Evolutionary conservation across 1,140 invertebrate genomes (phyloP), one percentile per base, ranked within the genome.

Genomic region (Temnothorax nylanderi): DNA sequence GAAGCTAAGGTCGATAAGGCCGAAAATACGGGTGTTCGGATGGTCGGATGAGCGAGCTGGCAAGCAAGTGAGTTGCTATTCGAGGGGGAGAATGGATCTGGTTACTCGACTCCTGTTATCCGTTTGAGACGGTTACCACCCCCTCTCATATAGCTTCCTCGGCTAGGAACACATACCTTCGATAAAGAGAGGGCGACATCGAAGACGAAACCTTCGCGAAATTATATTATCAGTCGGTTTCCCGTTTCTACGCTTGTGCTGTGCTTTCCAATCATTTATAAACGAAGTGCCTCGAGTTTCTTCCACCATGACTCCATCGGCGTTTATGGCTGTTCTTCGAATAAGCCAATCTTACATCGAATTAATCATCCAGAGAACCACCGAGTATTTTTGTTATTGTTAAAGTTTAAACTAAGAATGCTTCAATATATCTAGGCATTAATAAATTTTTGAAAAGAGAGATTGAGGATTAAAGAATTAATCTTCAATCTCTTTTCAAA

Each of bases 111-210:
- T 89, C 84, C 86, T 81, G 85, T 92, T 92, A 92, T 90, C 86
- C 92, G 88, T 92, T 92, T 92, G 88, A 90, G 65, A 87, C 87
- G 88, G 91, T 92, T 92, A 90, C 85, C 77, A 81, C 76, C 67
- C 67, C 64, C 78, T 82, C 62, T 49, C 62, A 58, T 58, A 58
- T 69, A 69, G 75, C 85, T 87, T 89, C 49, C 65, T 82, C 74
- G 65, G 87, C 88, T 91, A 89, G 65, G 78, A 88, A 88, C 86
- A 89, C 74, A 80, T 87, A 91, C 67, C 69, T 64, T 18, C 64
- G 67, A 49, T 37, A 75, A 69, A 37, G 47, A 75, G 47, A 54
- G 7, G n/a, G 21, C 32, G 62, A 88, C 49, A 54, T 51, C 60
- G 44, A 67, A 86, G 67, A 75, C 44, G 54, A 85, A 87, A 80